Base-by-base conservation (phyloP, 2,113 vertebrate species). In the Halichoerus grypus region DNA sequence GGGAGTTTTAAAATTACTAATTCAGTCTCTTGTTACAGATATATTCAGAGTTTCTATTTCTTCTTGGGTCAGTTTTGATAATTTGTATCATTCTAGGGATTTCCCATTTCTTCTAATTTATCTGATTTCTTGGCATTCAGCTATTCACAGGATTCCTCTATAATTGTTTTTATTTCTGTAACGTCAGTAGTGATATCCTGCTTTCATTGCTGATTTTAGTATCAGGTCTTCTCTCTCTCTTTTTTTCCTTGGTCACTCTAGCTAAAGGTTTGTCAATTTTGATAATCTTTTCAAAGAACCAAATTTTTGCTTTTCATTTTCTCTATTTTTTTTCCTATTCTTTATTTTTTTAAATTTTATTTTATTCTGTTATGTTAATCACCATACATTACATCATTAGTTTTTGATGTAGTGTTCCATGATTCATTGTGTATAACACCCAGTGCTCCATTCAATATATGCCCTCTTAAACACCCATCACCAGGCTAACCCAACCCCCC, bases 1-100 rank as follows among this genome's bases (percentile, higher is more conserved):
- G 10, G 61, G 46, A 36, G 21, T 82, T 97, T 96, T 76, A 86
- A 94, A 94, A 65, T 82, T 81, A 65, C 26, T 74, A 93, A 93
- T 91, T 83, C 31, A 22, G 51, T 93, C 15, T 91, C 18, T 96
- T 87, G 26, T 49, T 74, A 53, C 3, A 18, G 63, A 6, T 89
- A n/a, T 96, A 87, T 53, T 71, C 31, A 83, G 12, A 65, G 36
- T 88, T 91, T 88, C 22, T 91, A 46, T 89, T 57, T 84, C 33
- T 93, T 93, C 24, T 33, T 53, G 46, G 14, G 15, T 71, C 33
- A 69, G 24, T 86, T 94, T 95, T 71, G 24, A 19, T 89, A 39
- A 92, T 85, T 95, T 89, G 15, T 59, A 2, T 82, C 14, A 72
- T 82, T 59, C 61, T 94, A 79, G 33, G 55, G 88, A 72, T 88